Base-by-base conservation (phyloP, 2,797 vertebrate genomes). In the Amniataba percoides region DNA sequence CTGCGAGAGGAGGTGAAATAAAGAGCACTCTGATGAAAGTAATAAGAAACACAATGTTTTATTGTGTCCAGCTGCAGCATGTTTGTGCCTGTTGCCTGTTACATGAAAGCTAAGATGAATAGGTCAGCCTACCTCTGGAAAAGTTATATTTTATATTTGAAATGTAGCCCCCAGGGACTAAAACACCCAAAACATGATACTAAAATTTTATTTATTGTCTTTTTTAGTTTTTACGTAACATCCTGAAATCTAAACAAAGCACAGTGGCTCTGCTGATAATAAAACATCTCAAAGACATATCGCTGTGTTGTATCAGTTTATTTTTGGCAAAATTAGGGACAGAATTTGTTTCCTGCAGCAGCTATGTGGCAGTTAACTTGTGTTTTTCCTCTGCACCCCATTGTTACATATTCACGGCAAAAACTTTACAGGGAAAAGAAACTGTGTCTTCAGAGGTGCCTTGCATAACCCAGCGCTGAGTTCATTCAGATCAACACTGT, bases 81-180 rank as follows among this genome's bases (percentile, higher is more conserved):
- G 55, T 60, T 63, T 25, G 27, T 31, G 18, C 49, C 51, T 16
- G 34, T 46, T 23, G 49, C 10, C 48, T 15, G n/a, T 72, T 63
- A 75, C 53, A 61, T 62, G 46, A 78, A 64, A 13, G 25, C 56
- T 71, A n/a, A 9, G 27, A 73, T 53, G 11, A 57, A 62, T 71
- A 39, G 51, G 45, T 34, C 25, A 70, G 67, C 23, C 45, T 36
- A 42, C 63, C 1, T 39, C 27, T 15, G 43, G 39, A 68, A 67
- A 81, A 77, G 27, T 61, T 19, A 25, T 48, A 51, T 63, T 70
- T 73, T 60, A 10, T 31, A 72, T 77, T 80, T 71, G 12, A 55
- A 61, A 55, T 63, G 9, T n/a, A 11, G 31, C 39, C 69, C 45
- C 46, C 3, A 0, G 36, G 21, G 36, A 34, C 7, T 19, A 72